Evolutionary conservation across 2,888 invertebrate genomes (phyloP), one percentile per base, ranked within the genome.

Genomic region (Clanis bilineata): DNA sequence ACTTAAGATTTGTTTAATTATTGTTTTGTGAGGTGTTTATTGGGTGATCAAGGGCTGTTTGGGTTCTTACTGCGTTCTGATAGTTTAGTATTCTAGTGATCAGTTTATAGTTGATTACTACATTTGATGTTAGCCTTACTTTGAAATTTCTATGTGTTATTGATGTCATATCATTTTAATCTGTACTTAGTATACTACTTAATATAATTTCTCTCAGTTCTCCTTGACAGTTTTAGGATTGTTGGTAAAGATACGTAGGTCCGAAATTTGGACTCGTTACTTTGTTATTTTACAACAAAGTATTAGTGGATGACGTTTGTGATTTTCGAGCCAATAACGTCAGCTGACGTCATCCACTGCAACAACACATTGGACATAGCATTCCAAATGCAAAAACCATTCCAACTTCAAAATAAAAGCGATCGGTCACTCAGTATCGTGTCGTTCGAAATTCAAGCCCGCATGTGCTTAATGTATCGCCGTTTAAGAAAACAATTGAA

Each of bases 401-500:
- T 32, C 51, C 51, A 23, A 55, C 7, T n/a, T 56, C 18, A 18
- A 51, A 58, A 51, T 28, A 39, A 25, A 58, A 25, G 18, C 38
- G 45, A 18, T 32, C 36, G 22, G 57, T 45, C 38, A 18, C 25
- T 25, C 43, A 15, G 28, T 56, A 3, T 36, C 12, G 36, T 12
- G 38, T 66, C 74, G 73, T 81, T 82, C 81, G 76, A 82, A 83
- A 85, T 79, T 81, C 78, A 76, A 80, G 76, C 87, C 87, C 88
- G 88, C 89, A 88, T 89, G 82, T 76, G 76, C 77, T 83, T 82
- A 80, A 84, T 82, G 80, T 78, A 75, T 74, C 76, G 80, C 81
- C 83, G 83, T 87, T 86, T 83, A 85, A 85, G 88, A 90, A 88
- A 90, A 90, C 90, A 89, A 90, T 90, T 89, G 90, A 81, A 70